Percentiles rank a stretch among this genome's conserved stretches.
Conservation (phyloP, 2,113 vertebrate species). For the Syngnathoides biaculeatus region DNA sequence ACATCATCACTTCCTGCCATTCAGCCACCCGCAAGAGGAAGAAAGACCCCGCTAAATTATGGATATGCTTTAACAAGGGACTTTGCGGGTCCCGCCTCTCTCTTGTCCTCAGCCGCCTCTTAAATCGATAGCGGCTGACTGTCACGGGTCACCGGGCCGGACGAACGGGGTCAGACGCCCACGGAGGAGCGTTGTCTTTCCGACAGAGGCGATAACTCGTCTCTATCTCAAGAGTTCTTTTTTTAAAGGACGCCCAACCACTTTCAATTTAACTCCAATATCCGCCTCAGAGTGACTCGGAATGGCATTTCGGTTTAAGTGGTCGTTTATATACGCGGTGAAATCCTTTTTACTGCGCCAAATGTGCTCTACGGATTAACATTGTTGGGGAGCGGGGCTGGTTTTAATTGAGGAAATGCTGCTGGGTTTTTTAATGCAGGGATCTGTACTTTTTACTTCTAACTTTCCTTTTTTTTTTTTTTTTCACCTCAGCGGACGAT, state of each 20-base stretch:
- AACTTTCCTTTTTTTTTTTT: too few species aligned
- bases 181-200: conserved; percentile 52
- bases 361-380: background rate
- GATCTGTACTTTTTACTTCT: too few species aligned
- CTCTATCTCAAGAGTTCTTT: conserved; percentile 55
- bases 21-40: conserved; percentile 37
- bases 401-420: conserved; percentile 6
- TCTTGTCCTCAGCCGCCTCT: conserved; percentile 53
- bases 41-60: conserved; percentile 68
- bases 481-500: too few species aligned
- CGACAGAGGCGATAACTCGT: conserved; percentile 57
- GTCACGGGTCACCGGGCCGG: conserved; percentile 72
- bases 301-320: conserved; percentile 21
- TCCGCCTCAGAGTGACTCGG: conserved; percentile 52
- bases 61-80: conserved; percentile 68
- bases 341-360: background rate
- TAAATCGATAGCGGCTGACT: conserved; percentile 68
- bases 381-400: too few species aligned
- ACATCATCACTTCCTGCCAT: conserved; percentile 45
- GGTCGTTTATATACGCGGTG: background rate
- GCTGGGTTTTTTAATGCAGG: too few species aligned
- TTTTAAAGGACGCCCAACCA: conserved; percentile 49
- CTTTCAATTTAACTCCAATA: conserved; percentile 66
- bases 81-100: conserved; percentile 23
- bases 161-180: conserved; percentile 48